phyloP scores from a whole-genome alignment of 1,140 invertebrate species.

The Drosophila pallidifrons region DNA sequence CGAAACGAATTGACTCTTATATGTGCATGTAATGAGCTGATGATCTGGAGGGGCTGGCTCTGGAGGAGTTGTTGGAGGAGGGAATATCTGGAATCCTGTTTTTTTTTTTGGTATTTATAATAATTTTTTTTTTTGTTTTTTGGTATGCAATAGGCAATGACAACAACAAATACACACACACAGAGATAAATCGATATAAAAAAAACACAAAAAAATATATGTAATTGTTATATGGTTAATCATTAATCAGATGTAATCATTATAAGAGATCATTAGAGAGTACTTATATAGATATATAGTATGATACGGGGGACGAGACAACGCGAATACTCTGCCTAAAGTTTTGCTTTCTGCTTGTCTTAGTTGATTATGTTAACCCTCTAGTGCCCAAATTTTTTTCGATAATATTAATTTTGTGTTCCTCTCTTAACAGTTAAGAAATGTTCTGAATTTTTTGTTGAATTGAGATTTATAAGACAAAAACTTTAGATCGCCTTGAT shows the following conservation, averaged over 20 bases:
- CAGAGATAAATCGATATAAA: constrained; percentile 79
- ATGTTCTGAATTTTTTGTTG: too few species aligned
- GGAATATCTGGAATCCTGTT: constrained; percentile 92
- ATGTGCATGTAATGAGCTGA: constrained; percentile 86
- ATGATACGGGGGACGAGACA: constrained; percentile 1
- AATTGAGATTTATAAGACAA: too few species aligned
- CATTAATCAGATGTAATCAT: constrained; percentile 70
- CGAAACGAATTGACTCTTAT: constrained; percentile 85
- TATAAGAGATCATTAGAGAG: constrained; percentile 46
- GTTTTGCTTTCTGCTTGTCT: too few species aligned
- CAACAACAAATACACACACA: constrained; percentile 82
- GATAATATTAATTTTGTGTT: too few species aligned
- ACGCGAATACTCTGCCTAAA: constrained; percentile 10
- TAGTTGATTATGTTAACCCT: too few species aligned
- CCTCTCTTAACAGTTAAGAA: too few species aligned
- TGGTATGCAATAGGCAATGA: constrained; percentile 75
- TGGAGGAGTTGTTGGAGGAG: constrained; percentile 91
- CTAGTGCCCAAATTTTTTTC: too few species aligned
- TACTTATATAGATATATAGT: constrained; percentile 4
- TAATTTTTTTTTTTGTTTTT: constrained; percentile 58
- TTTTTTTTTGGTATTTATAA: constrained; percentile 40
- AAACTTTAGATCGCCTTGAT: too few species aligned
- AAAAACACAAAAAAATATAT: constrained; percentile 65
- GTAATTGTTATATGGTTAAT: constrained; percentile 76
- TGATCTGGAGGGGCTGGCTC: constrained; percentile 93